These are phyloP conservation scores for Melikaiella ostensackeni DNA, from an alignment of 2,888 invertebrate species.

Conservation along the genomic window DNA sequence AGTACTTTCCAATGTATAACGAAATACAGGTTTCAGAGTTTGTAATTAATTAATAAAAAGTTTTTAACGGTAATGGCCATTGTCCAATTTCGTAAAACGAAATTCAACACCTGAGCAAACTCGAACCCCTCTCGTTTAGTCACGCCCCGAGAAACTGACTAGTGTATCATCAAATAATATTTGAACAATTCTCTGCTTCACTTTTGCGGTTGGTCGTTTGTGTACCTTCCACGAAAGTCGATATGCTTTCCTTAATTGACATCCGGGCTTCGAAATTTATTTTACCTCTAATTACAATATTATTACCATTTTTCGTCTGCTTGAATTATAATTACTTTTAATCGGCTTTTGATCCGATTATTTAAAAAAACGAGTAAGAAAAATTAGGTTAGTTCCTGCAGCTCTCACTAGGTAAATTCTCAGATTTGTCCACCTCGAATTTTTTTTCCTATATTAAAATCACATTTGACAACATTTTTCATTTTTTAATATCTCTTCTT, in stretches of 20 bases:
- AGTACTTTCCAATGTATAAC: neutral
- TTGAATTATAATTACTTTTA: no score
- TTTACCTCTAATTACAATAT: no score
- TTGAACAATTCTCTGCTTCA: constrained; percentile 31
- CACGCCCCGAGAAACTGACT: constrained; percentile 36
- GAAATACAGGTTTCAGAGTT: neutral
- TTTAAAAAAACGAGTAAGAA: no score
- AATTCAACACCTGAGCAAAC: constrained; percentile 39
- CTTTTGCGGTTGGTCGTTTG: constrained; percentile 29
- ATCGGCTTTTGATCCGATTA: no score
- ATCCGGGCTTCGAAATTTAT: neutral
- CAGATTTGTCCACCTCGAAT: no score
- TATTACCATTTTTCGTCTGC: no score
- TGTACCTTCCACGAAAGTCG: constrained; percentile 19
- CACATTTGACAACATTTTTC: no score
- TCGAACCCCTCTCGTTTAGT: constrained; percentile 33
- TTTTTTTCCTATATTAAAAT: no score
- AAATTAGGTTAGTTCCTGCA: no score
- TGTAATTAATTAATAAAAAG: constrained; percentile 27
- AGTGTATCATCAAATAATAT: constrained; percentile 36
- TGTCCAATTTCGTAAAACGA: constrained; percentile 31
- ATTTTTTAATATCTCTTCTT: neutral
- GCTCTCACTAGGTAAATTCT: no score
- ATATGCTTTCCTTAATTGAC: neutral
- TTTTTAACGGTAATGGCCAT: neutral